Evolutionary conservation across 2,113 vertebrate species (phyloP).

Genomic region (Thermophis baileyi): DNA sequence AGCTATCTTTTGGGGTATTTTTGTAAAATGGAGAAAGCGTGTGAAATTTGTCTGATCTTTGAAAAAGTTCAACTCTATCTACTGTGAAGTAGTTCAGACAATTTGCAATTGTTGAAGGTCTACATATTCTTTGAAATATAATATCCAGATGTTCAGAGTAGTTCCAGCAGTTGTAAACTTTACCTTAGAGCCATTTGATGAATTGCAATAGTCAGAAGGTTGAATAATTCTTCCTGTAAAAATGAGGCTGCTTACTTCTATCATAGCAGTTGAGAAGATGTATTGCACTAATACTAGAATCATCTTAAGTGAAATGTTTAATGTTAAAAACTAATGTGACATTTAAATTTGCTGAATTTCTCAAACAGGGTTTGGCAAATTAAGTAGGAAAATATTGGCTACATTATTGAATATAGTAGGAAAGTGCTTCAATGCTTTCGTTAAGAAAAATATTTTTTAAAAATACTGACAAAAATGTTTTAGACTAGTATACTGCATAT

Average conservation of each 20-base stretch:
- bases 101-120: conserved; percentile 9
- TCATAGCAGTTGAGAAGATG: not conserved
- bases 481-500: not conserved
- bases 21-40: not conserved
- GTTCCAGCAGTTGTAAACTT: not conserved
- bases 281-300: conserved; percentile 15
- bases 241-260: not conserved
- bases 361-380: conserved; percentile 33
- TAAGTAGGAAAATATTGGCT: not conserved
- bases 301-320: not conserved
- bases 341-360: conserved; percentile 28
- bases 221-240: not conserved
- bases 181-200: conserved; percentile 3
- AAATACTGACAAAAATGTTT: conserved; percentile 37
- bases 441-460: conserved; percentile 37
- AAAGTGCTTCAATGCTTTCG: conserved; percentile 38
- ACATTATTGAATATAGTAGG: conserved; percentile 33
- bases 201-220: not conserved
- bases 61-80: not conserved
- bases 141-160: not conserved
- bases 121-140: conserved; percentile 6
- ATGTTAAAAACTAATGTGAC: conserved; percentile 5
- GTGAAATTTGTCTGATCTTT: not conserved
- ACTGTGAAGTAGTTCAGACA: not conserved
- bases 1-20: not conserved